phyloP scores from a whole-genome alignment of 37 sponge, comb jelly and placozoan species.

The Amphimedon queenslandica region DNA sequence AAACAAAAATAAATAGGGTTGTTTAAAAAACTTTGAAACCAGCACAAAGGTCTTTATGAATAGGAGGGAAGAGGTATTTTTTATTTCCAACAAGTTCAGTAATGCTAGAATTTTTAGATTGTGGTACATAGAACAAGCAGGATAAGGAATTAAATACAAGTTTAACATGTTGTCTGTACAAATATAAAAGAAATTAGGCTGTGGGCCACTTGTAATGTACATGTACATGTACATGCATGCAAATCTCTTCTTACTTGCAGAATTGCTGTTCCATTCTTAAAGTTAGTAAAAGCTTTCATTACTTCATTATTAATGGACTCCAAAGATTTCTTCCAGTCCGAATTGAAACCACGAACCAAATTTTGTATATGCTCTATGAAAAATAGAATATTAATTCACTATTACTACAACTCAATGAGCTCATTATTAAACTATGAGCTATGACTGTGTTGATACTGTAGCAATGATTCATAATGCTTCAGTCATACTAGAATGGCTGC shows the following conservation, averaged over 20 bases:
- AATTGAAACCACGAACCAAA: constrained; percentile 81
- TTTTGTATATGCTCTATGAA: constrained; percentile 67
- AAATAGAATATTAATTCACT: neutral
- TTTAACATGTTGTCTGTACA: neutral
- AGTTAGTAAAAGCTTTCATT: constrained; percentile 93
- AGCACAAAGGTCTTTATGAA: too few species aligned
- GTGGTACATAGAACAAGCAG: too few species aligned
- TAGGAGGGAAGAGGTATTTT: too few species aligned
- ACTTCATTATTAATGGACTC: constrained; percentile 82
- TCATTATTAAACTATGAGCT: too few species aligned
- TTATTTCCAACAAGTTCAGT: too few species aligned
- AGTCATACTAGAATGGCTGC: neutral
- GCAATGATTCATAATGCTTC: neutral
- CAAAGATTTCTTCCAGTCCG: constrained; percentile 90
- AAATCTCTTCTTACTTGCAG: constrained; percentile 61
- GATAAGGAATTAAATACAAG: neutral
- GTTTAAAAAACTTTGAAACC: too few species aligned
- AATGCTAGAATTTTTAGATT: too few species aligned
- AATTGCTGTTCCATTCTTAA: constrained; percentile 95
- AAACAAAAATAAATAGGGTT: too few species aligned
- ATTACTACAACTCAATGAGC: too few species aligned
- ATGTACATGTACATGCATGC: too few species aligned
- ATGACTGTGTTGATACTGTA: neutral
- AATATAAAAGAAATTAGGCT: too few species aligned
- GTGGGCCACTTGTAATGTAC: too few species aligned